Conservation (phyloP, 2,113 vertebrate species). For the Pterocles orientalis region DNA sequence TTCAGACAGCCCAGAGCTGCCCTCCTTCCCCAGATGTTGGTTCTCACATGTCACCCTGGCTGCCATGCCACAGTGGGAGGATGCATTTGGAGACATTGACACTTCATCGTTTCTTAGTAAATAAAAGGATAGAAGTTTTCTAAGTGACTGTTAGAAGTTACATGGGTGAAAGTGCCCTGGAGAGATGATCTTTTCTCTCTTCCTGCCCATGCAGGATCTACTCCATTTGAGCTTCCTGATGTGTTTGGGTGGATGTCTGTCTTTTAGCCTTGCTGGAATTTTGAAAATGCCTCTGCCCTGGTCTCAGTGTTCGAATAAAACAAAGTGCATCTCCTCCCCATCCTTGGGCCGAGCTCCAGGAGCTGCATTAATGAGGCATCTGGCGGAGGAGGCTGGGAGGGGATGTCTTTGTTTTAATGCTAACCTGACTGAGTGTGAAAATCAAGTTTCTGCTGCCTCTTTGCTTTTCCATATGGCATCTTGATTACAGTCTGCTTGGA, state of each 20-base stretch:
- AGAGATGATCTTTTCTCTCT: neutral
- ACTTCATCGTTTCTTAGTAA: neutral
- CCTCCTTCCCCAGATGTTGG: neutral
- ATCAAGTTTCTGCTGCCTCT: constrained; percentile 17
- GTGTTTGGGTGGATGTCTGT: neutral
- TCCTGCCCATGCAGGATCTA: neutral
- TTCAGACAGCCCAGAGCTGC: neutral
- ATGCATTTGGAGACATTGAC: neutral
- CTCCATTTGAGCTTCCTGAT: neutral
- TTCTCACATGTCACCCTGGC: neutral
- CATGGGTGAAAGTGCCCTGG: neutral
- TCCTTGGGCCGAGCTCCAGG: constrained; percentile 11
- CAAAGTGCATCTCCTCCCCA: neutral
- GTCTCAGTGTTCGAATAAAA: neutral
- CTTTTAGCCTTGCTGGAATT: neutral
- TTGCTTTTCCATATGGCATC: neutral
- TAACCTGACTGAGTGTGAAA: constrained; percentile 11
- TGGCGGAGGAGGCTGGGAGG: neutral
- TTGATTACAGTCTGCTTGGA: neutral
- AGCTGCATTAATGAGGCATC: constrained; percentile 6
- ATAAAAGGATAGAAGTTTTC: neutral
- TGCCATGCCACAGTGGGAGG: neutral
- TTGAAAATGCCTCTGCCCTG: neutral
- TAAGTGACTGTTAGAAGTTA: neutral
- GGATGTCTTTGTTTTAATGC: constrained; percentile 21